Base-by-base conservation (phyloP, 2,113 vertebrate genomes). In the Tyto alba region DNA sequence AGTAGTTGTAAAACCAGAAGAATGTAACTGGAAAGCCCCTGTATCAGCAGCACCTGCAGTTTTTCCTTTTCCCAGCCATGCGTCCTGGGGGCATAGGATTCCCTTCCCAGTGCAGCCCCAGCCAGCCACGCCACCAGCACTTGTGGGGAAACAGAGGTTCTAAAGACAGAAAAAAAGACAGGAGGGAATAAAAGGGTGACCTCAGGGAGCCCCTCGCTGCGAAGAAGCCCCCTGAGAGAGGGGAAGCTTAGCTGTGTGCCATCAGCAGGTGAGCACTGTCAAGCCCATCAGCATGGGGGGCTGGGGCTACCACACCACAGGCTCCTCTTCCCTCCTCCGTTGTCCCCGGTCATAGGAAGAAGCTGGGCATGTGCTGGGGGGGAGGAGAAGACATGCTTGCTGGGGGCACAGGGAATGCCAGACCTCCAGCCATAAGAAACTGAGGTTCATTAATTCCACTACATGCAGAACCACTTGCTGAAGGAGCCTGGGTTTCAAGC, bases 71-170 rank as follows among this genome's bases (percentile, higher is more conserved):
- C n/a, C 36, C 47, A 53, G 30, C 21, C 40, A 6, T 2, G 3
- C 0, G 0, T 80, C 63, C 52, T 5, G 19, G 9, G 45, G n/a
- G 20, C 55, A n/a, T 2, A 4, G 6, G 1, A 22, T 13, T 74
- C 60, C 52, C 8, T 71, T 30, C 64, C 23, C 16, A 0, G 1
- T 6, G 64, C 62, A 59, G 40, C 47, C 68, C 55, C 0, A 0
- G 50, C 18, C 68, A 0, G 1, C 32, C 0, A 2, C 66, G 45
- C 47, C 40, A 5, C 0, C 2, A 62, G 69, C 38, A 34, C 59
- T 27, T 45, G 38, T 17, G 25, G 32, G 80, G 52, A 36, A 74
- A 32, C 29, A 20, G 40, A 36, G 41, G 4, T 9, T 12, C 34
- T 40, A 36, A 50, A 47, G 41, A 18, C 2, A 2, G 19, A 6